Base-by-base conservation (phyloP, 2,797 vertebrate species). In the Darevskia nairensis region DNA sequence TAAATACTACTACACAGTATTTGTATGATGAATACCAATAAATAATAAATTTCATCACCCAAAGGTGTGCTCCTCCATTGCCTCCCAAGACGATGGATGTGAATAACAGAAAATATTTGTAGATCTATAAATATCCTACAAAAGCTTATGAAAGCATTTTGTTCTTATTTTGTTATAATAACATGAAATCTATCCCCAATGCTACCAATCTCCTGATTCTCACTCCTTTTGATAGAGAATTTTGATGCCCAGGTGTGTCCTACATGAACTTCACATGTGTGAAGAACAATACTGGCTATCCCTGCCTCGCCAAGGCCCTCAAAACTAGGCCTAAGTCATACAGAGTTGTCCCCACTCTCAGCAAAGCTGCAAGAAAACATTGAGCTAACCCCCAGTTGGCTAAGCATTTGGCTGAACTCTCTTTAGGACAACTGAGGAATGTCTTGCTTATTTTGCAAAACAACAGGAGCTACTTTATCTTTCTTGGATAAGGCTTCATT, bases 401-500 rank as follows among this genome's bases (percentile, higher is more conserved):
- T 80, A 61, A 46, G 19, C 44, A 11, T 10, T 82, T 85, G 3
- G 11, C 27, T 41, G n/a, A 77, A 77, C 27, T 86, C 9, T 74
- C 11, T 10, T 23, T 41, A 75, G 68, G 17, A 80, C 50, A 72
- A n/a, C 35, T 61, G 68, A 80, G 1, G 25, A 46, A 66, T 19
- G 4, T 29, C 13, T 29, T 35, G 21, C 59, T 46, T 82, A 50
- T 64, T 23, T 82, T 76, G 46, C 78, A 50, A 71, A 87, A 74
- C 41, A 74, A 35, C 72, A 35, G 32, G 55, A 32, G 27, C 9
- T 55, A 23, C 4, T n/a, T 27, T 13, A 10, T 32, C 19, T 55
- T 50, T 77, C 50, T 76, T 35, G 23, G 41, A 39, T 32, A 84
- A 82, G 78, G 82, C 23, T 11, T n/a, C 92, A 77, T 81, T 86